Evolutionary conservation across 2,113 vertebrate species (phyloP), one percentile per base, ranked within the genome.

Genomic region (Pardalotus punctatus): DNA sequence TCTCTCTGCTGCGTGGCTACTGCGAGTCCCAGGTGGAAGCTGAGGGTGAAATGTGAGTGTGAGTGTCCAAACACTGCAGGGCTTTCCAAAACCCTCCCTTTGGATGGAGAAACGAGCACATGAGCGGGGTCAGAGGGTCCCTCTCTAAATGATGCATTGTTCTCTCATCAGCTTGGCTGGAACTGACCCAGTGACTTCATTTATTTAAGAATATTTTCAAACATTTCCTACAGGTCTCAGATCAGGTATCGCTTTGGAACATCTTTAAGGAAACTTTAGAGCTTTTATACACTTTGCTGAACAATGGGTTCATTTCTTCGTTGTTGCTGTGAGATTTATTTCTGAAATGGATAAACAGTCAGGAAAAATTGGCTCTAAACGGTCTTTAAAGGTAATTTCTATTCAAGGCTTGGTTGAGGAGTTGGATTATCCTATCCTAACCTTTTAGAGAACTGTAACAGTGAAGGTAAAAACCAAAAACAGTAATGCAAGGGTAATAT

Each of bases 11-110:
- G 43, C 61, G 40, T 8, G 6, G 92, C 92, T 92, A 88, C 92
- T 92, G 86, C 48, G 29, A 81, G 57, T 67, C 92, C 94, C 96
- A 96, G 94, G 95, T 97, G 95, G 94, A n/a, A 84, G 80, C 74
- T 79, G 53, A 18, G 19, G 72, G 83, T 86, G 62, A 60, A 88
- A 86, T 69, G 33, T 40, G 45, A 33, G 67, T 65, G 47, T 40
- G 76, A 91, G 86, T 42, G 60, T 93, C n/a, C 86, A 95, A 95
- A 51, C 47, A 45, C 25, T 3, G 14, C 79, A 81, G 79, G 72
- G 22, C 74, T 76, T 73, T 62, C 80, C 87, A 96, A 92, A 94
- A 60, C 5, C 82, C 69, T 73, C 60, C 56, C 61, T 64, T 8
- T 88, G 93, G 61, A 88, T 35, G 80, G 3, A 74, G 96, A 60